Percentiles rank a stretch among this genome's conserved stretches.
These are phyloP conservation scores for Acipenser oxyrinchus DNA, from an alignment of 2,797 vertebrate species.

Conservation along the genomic window DNA sequence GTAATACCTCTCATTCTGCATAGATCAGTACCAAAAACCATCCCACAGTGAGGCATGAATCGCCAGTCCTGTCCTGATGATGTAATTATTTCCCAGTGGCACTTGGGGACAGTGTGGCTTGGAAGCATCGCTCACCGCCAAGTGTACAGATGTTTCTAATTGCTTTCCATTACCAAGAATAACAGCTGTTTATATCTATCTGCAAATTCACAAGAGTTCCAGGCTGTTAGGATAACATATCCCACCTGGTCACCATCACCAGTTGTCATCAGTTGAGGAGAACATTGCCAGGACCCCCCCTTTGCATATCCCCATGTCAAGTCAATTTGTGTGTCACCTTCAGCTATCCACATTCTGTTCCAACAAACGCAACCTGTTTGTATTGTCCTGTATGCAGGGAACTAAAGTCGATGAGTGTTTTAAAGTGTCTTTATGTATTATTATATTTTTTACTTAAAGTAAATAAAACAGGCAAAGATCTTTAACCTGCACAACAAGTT, in stretches of 20 bases:
- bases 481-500: too few relatives aligned
- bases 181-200: constrained; percentile 99
- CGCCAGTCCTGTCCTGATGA: constrained; percentile 70
- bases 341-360: constrained; percentile 51
- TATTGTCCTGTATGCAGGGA: too few relatives aligned
- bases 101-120: constrained; percentile 77
- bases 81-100: constrained; percentile 96
- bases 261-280: constrained; percentile 73
- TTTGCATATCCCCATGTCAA: constrained; percentile 63
- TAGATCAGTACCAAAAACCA: constrained; percentile 77
- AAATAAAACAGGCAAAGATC: too few relatives aligned
- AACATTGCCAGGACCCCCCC: constrained; percentile 68
- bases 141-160: constrained; percentile 99
- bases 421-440: too few relatives aligned
- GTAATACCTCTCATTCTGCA: constrained; percentile 71
- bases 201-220: constrained; percentile 96
- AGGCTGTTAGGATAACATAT: constrained; percentile 97
- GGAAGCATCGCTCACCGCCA: constrained; percentile 90
- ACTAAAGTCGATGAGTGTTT: too few relatives aligned
- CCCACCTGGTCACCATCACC: constrained; percentile 95
- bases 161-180: constrained; percentile 99
- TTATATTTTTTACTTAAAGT: too few relatives aligned
- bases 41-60: constrained; percentile 49
- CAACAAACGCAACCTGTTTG: too few relatives aligned
- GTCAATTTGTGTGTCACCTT: constrained; percentile 81